phyloP scores from a whole-genome alignment of 2,113 vertebrate species.

The Cyprinodon variegatus region DNA sequence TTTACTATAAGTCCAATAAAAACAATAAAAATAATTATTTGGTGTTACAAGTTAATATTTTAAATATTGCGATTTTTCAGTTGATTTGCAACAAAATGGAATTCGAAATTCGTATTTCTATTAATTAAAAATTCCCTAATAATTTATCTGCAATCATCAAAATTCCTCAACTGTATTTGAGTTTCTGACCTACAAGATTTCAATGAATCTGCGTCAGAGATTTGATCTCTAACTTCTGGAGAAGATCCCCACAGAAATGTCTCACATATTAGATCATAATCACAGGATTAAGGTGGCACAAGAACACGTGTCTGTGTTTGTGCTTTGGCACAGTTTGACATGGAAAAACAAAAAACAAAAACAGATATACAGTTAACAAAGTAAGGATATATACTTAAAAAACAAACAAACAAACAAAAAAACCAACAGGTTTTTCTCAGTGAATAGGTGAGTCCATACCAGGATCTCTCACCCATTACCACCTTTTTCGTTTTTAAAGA shows the following conservation, averaged over 20 bases:
- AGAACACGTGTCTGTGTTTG: constrained; percentile 70
- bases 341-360: constrained; percentile 76
- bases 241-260: constrained; percentile 14
- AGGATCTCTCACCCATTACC: constrained; percentile 77
- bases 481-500: constrained; percentile 86
- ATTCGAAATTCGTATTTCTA: not conserved
- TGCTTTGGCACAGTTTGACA: constrained; percentile 87
- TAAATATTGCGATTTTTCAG: constrained; percentile 28
- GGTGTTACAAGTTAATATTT: constrained; percentile 16
- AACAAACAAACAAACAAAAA: constrained; percentile 79
- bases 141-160: not conserved
- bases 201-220: constrained; percentile 35
- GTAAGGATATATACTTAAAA: constrained; percentile 49
- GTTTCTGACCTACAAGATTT: constrained; percentile 36
- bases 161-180: constrained; percentile 56
- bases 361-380: constrained; percentile 44
- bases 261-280: constrained; percentile 49
- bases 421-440: constrained; percentile 86
- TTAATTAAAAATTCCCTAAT: not conserved
- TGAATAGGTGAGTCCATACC: constrained; percentile 85
- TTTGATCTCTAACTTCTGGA: constrained; percentile 18
- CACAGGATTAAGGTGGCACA: constrained; percentile 74
- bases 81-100: not conserved
- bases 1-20: not conserved
- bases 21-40: not conserved